Percentiles rank a stretch among this genome's conserved stretches.
Conservation (phyloP, 2,113 vertebrate genomes). For the Tichodroma muraria region DNA sequence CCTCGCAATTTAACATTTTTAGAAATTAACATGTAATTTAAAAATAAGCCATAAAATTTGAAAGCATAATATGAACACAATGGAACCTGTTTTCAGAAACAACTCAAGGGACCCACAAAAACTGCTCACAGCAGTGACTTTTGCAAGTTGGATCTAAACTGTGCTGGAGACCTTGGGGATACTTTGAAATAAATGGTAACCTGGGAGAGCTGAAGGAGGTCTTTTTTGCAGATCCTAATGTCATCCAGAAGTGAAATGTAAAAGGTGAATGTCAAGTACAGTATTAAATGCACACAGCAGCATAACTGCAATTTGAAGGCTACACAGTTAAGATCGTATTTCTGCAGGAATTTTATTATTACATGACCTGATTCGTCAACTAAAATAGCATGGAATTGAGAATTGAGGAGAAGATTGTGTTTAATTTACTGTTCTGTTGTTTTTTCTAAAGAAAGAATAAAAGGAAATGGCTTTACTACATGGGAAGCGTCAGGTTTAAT, state of each 20-base stretch:
- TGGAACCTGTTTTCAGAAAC: constrained; percentile 37
- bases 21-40: constrained; percentile 60
- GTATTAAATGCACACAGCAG: not conserved
- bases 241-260: constrained; percentile 38
- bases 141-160: not conserved
- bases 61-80: constrained; percentile 24
- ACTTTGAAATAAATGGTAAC: constrained; percentile 33
- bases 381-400: constrained; percentile 19
- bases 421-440: constrained; percentile 27
- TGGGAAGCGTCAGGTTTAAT: not conserved
- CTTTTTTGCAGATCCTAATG: constrained; percentile 23
- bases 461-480: not conserved
- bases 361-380: not conserved
- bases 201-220: constrained; percentile 39
- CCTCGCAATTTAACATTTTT: constrained; percentile 23
- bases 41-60: constrained; percentile 51
- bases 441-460: constrained; percentile 15
- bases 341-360: constrained; percentile 46
- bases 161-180: constrained; percentile 20
- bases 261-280: constrained; percentile 21
- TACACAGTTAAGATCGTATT: constrained; percentile 14
- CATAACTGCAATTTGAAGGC: not conserved
- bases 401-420: not conserved
- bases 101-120: constrained; percentile 15
- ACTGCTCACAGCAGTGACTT: not conserved